These are phyloP conservation scores for Grapholita molesta DNA, from an alignment of 1,140 invertebrate genomes.

Conservation along the genomic window DNA sequence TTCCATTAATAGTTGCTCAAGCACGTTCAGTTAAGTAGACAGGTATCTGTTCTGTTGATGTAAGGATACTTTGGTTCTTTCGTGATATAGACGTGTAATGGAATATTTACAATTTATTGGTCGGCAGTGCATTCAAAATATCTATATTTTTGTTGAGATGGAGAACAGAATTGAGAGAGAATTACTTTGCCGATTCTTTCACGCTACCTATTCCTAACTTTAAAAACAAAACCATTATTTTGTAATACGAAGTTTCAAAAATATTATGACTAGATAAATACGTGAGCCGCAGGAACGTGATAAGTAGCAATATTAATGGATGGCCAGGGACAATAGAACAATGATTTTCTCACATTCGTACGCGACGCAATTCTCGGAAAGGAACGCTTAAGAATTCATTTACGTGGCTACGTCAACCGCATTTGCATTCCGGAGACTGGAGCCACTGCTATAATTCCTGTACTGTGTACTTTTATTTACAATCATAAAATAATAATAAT, in stretches of 20 bases:
- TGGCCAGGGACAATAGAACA: slow-evolving; percentile 69
- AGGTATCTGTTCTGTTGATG: background rate
- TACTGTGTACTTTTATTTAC: background rate
- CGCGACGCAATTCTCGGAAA: slow-evolving; percentile 52
- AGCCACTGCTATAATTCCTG: background rate
- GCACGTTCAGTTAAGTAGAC: background rate
- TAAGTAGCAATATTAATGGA: slow-evolving; percentile 56
- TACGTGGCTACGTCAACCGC: background rate
- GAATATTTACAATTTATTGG: too few relatives aligned
- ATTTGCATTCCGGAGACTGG: background rate
- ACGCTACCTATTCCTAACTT: background rate
- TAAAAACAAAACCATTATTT: background rate
- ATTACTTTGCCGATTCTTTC: background rate
- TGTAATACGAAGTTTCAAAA: background rate
- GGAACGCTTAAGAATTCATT: slow-evolving; percentile 20
- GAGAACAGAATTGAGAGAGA: too few relatives aligned
- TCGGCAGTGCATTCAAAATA: too few relatives aligned
- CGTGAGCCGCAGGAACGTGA: slow-evolving; percentile 39
- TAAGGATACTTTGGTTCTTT: background rate
- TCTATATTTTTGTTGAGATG: too few relatives aligned
- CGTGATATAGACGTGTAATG: too few relatives aligned
- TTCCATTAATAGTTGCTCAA: background rate
- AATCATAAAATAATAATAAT: background rate
- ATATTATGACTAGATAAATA: background rate
- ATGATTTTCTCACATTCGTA: slow-evolving; percentile 66